phyloP scores from a whole-genome alignment of 2,888 invertebrate species.

The Leptinotarsa juncta region DNA sequence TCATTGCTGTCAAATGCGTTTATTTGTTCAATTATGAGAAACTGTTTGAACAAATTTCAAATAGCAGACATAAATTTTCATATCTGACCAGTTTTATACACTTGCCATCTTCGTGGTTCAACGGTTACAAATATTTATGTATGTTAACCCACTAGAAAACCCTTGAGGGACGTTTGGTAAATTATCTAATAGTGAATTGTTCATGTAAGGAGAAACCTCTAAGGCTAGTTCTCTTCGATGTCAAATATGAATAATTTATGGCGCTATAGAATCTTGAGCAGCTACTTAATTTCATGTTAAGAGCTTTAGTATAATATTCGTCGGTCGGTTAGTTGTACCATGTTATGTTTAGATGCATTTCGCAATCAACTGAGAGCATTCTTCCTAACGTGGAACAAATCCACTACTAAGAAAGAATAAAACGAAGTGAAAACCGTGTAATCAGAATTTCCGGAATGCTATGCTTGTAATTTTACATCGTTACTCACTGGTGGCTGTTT shows the following conservation, averaged over 20 bases:
- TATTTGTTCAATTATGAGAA: too few species aligned
- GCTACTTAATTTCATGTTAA: slow-evolving; percentile 10
- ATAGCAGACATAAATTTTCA: neutral
- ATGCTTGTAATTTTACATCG: too few species aligned
- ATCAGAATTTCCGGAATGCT: too few species aligned
- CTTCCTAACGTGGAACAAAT: neutral
- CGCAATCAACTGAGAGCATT: neutral
- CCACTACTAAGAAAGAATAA: too few species aligned
- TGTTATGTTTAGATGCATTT: neutral
- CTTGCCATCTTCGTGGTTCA: neutral
- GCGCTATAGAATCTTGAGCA: slow-evolving; percentile 1
- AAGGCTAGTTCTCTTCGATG: neutral
- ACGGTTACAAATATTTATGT: neutral
- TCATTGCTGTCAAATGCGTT: too few species aligned
- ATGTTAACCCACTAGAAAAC: neutral
- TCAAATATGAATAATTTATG: slow-evolving; percentile 11
- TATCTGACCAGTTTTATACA: neutral
- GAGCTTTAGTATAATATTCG: neutral
- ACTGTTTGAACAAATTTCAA: neutral
- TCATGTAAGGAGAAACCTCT: slow-evolving; percentile 9
- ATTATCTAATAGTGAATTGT: slow-evolving; percentile 16
- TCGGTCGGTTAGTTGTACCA: neutral
- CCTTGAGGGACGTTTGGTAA: slow-evolving; percentile 12
- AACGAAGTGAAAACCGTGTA: too few species aligned
- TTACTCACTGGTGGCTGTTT: too few species aligned